phyloP scores from a whole-genome alignment of 2,797 vertebrate genomes.

The Pseudotriccus pelzelni region DNA sequence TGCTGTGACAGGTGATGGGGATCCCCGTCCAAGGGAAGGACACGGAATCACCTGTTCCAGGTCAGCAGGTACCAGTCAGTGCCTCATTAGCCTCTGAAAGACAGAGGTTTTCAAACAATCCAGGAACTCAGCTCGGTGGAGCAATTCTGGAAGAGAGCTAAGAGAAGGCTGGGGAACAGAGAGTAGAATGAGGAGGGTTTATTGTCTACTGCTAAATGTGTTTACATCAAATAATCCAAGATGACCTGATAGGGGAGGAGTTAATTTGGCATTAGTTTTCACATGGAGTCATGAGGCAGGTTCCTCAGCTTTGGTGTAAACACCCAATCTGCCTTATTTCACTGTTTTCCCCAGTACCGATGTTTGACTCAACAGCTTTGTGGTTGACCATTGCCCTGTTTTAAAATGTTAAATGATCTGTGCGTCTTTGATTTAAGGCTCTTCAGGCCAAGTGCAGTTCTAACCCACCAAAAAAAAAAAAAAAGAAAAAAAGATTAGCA shows the following conservation, averaged over 20 bases:
- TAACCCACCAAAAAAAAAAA: not conserved
- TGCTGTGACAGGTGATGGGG: not conserved
- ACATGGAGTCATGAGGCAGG: not conserved
- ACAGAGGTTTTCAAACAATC: not conserved
- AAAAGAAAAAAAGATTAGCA: not conserved
- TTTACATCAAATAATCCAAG: not conserved
- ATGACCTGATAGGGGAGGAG: not conserved
- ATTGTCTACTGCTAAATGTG: not conserved
- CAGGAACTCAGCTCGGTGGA: not conserved
- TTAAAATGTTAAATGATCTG: not conserved
- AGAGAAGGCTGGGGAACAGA: not conserved
- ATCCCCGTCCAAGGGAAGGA: not conserved
- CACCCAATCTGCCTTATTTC: not conserved
- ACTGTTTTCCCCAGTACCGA: not conserved
- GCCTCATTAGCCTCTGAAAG: not conserved
- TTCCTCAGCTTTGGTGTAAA: not conserved
- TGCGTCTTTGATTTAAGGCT: not conserved
- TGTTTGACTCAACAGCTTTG: not conserved
- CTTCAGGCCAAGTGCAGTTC: not conserved
- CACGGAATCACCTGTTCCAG: not conserved
- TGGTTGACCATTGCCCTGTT: not conserved
- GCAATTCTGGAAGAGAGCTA: not conserved
- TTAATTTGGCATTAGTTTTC: not conserved
- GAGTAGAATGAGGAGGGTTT: not conserved
- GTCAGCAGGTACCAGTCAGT: not conserved